Base-by-base conservation (phyloP, 2,888 invertebrate species). In the Caenorhabditis virilis region DNA sequence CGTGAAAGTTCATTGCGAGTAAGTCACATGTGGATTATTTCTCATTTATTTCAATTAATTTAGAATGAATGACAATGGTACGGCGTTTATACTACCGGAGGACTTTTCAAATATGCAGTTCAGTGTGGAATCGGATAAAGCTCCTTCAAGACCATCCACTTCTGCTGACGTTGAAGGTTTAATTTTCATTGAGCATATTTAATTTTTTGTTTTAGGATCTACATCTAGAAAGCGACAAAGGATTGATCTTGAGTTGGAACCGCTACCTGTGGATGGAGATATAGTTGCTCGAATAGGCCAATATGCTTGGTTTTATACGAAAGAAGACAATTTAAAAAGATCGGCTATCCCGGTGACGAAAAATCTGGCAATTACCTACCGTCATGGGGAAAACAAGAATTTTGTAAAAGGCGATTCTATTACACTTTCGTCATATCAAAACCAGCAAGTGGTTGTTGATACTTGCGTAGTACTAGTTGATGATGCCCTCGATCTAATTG, bases 221-320 rank as follows among this genome's bases (percentile, higher is more conserved):
- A 38, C 49, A 49, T 38, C 49, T 52, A 56, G 56, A 39, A 56
- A 56, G 56, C 49, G 56, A 41, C 56, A 26, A 56, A 56, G 9
- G 49, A 56, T 56, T 56, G 48, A 56, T 25, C 11, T 23, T 16
- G 56, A 56, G 25, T 23, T 15, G 41, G 49, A 56, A 39, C 56
- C 48, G 23, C 41, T 26, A 57, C 50, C 57, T 22, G 42, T 57
- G 30, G 49, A 57, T 60, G 47, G 48, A 55, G 53, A 60, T 46
- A 18, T 60, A 0, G 27, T 54, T 7, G 54, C 53, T 59, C 53
- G 39, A 47, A 59, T 59, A 48, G 41, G 53, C 53, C 38, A 53
- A 48, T 59, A 53, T 22, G 46, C 59, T 39, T 59, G 59, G 59
- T 59, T 59, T 47, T 59, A 59, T 25, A 54, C 59, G 46, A 59